Evolutionary conservation across 2,113 vertebrate genomes (phyloP).

Genomic region (Otus sunia): DNA sequence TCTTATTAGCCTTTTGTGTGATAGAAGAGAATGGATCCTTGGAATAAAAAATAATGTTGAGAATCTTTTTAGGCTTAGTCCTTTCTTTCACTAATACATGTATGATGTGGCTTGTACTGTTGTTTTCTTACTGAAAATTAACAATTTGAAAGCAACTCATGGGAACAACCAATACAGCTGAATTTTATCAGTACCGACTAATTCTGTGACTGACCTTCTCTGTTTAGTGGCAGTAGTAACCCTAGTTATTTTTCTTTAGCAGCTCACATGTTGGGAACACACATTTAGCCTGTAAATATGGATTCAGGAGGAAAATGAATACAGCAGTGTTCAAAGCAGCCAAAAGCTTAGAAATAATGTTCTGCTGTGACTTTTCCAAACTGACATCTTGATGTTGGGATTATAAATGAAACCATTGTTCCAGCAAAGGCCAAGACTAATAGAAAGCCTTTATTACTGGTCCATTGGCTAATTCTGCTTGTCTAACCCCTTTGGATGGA

Average conservation of each 20-base stretch:
- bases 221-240: background rate
- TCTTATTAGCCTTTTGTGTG: background rate
- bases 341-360: slow-evolving; percentile 60
- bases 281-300: slow-evolving; percentile 43
- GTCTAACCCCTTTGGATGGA: slow-evolving; percentile 66
- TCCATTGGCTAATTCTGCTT: slow-evolving; percentile 61
- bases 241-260: slow-evolving; percentile 42
- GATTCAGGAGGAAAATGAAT: slow-evolving; percentile 59
- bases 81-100: background rate
- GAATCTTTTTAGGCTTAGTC: background rate
- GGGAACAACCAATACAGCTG: background rate
- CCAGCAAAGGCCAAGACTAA: slow-evolving; percentile 33
- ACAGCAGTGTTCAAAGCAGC: slow-evolving; percentile 24
- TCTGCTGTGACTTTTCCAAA: slow-evolving; percentile 66
- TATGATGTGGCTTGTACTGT: background rate
- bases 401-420: slow-evolving; percentile 69
- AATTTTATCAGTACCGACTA: background rate
- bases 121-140: slow-evolving; percentile 29
- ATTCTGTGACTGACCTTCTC: slow-evolving; percentile 15
- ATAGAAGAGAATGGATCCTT: background rate
- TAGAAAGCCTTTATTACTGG: slow-evolving; percentile 65
- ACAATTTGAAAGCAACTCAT: background rate
- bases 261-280: slow-evolving; percentile 34
- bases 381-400: slow-evolving; percentile 51
- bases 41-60: background rate